phyloP scores from a whole-genome alignment of 1,140 invertebrate species.

The Panagrolaimus sp. region DNA sequence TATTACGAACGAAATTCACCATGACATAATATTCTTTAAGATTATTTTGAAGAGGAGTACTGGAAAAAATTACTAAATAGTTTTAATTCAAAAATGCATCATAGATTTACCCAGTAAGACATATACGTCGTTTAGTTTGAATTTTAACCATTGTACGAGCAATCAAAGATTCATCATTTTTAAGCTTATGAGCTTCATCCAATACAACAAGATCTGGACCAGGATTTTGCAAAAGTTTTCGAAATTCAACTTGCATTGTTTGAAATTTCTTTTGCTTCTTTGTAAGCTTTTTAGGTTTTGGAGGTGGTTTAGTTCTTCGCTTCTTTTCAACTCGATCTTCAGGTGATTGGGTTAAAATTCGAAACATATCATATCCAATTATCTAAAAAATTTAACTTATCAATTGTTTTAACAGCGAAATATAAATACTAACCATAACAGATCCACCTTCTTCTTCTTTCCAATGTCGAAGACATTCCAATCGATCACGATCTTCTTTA shows the following conservation, averaged over 20 bases:
- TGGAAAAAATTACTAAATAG: constrained; percentile 61
- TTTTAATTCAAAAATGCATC: no score
- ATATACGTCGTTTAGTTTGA: constrained; percentile 60
- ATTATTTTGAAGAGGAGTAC: constrained; percentile 64
- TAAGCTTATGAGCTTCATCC: constrained; percentile 64
- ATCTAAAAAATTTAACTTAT: no score
- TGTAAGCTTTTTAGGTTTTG: constrained; percentile 57
- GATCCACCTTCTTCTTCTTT: constrained; percentile 69
- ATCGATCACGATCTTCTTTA: constrained; percentile 68
- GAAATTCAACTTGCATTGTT: constrained; percentile 64
- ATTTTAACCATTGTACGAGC: constrained; percentile 61
- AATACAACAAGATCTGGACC: constrained; percentile 66
- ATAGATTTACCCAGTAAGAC: constrained; percentile 57
- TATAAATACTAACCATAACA: no score
- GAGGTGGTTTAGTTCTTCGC: background rate
- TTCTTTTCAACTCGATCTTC: constrained; percentile 25
- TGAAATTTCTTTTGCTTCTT: constrained; percentile 64
- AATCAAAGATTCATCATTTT: constrained; percentile 61
- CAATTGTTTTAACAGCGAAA: no score
- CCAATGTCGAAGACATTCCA: constrained; percentile 74
- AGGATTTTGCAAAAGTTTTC: constrained; percentile 72
- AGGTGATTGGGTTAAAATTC: constrained; percentile 66
- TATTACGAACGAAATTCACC: constrained; percentile 64
- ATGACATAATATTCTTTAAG: constrained; percentile 64
- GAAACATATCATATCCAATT: constrained; percentile 90